These are phyloP conservation scores for Manacus vitellinus DNA, from an alignment of 2,113 vertebrate species.

Conservation along the genomic window DNA sequence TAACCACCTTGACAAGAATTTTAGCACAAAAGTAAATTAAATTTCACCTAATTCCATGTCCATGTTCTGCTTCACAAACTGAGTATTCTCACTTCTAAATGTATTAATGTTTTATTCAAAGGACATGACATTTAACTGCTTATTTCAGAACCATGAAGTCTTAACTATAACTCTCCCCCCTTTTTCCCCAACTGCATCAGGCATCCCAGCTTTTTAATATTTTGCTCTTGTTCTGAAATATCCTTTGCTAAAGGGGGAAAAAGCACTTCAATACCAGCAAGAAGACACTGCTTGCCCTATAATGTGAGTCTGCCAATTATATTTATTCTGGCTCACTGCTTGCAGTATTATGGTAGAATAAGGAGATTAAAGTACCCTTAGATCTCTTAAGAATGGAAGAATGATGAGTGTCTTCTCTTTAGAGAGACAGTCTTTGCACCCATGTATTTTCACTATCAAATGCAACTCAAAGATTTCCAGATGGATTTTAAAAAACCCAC, in stretches of 20 bases:
- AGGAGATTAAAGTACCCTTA: conserved; percentile 64
- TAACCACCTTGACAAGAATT: neutral
- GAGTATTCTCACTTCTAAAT: neutral
- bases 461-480: conserved; percentile 64
- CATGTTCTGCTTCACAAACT: neutral
- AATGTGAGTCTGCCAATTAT: conserved; percentile 50
- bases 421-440: conserved; percentile 53
- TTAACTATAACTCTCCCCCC: neutral
- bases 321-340: conserved; percentile 71
- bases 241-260: conserved; percentile 10
- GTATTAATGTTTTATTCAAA: neutral
- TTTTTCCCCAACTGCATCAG: neutral
- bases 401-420: conserved; percentile 62
- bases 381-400: conserved; percentile 64
- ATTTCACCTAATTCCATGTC: neutral
- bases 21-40: neutral
- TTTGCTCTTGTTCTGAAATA: conserved; percentile 57
- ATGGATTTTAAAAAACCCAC: conserved; percentile 77
- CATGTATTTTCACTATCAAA: conserved; percentile 55
- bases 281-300: conserved; percentile 48
- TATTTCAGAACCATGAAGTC: neutral
- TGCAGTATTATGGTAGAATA: conserved; percentile 51
- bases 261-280: conserved; percentile 24
- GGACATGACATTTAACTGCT: neutral
- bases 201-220: conserved; percentile 29